phyloP scores from a whole-genome alignment of 2,113 vertebrate genomes.

The Mesocricetus auratus region DNA sequence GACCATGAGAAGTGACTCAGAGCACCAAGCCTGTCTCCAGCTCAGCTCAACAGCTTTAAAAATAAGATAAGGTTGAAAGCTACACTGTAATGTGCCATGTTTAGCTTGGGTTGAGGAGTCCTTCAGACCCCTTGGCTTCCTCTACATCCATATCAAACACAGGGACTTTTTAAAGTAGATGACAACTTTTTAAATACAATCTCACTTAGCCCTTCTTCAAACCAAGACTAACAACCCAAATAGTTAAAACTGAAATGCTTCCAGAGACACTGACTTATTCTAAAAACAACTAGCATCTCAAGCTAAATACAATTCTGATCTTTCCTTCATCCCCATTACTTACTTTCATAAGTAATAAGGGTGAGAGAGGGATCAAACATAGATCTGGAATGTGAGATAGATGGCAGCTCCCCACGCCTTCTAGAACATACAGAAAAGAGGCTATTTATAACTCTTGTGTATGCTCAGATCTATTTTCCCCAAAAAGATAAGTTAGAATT shows the following conservation, averaged over 20 bases:
- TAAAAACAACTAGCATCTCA: background rate
- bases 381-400: slow-evolving; percentile 72
- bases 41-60: background rate
- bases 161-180: background rate
- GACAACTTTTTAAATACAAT: background rate
- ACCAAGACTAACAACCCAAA: slow-evolving; percentile 13
- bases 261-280: slow-evolving; percentile 59
- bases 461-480: slow-evolving; percentile 71
- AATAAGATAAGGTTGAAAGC: background rate
- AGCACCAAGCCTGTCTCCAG: rapidly evolving
- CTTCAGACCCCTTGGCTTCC: background rate
- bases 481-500: slow-evolving; percentile 74
- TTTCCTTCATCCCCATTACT: slow-evolving; percentile 79
- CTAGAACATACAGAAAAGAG: slow-evolving; percentile 70
- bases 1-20: background rate
- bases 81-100: background rate
- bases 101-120: background rate
- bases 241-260: background rate
- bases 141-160: background rate
- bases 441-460: slow-evolving; percentile 74
- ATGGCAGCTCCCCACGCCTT: slow-evolving; percentile 73
- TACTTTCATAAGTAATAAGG: slow-evolving; percentile 74
- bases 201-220: background rate
- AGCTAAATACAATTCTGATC: slow-evolving; percentile 1
- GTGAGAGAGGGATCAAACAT: slow-evolving; percentile 36